Base-by-base conservation (phyloP, 2,888 invertebrate species). In the Thyatira batis region DNA sequence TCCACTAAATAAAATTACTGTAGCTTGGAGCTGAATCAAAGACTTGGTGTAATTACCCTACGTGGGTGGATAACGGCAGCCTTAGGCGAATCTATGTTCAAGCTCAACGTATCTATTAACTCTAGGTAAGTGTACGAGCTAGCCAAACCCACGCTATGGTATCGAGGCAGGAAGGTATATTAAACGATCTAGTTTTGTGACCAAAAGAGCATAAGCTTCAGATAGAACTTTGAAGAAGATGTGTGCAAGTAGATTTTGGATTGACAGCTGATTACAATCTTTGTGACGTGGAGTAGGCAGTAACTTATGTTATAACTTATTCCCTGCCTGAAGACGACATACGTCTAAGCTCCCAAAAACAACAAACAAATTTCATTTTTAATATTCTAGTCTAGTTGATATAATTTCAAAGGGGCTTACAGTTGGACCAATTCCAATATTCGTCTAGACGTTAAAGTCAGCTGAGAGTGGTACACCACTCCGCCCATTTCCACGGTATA, bases 391-490 rank as follows among this genome's bases (percentile, higher is more conserved):
- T n/a, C n/a, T 8, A 39, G 17, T 39, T 8, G 39, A 17, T 5
- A 33, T 56, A 49, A 52, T 54, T 54, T 55, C 21, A 55, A 58
- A 57, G 61, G n/a, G 39, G 1, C 17, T 33, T 30, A 58, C 54
- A 43, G 27, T 64, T 69, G 69, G 67, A 57, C 44, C 17, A 8
- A 44, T 13, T 66, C 67, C 69, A 67, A 58, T 46, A 50, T 45
- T 57, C 17, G 33, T 39, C 17, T 17, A 39, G 33, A 13, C 20
- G 50, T 62, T 61, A 52, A 60, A 66, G 67, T 66, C 63, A 69
- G 65, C 60, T 69, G 63, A 62, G 69, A 56, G 74, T 74, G 71
- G 67, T 71, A 71, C 45, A 61, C 56, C 55, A 45, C 21, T 39
- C 48, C 46, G 39, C 45, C 51, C 45, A 55, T 49, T 30, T 53